Evolutionary conservation across 2,888 invertebrate genomes (phyloP), one percentile per base, ranked within the genome.

Genomic region (Tinea semifulvella): DNA sequence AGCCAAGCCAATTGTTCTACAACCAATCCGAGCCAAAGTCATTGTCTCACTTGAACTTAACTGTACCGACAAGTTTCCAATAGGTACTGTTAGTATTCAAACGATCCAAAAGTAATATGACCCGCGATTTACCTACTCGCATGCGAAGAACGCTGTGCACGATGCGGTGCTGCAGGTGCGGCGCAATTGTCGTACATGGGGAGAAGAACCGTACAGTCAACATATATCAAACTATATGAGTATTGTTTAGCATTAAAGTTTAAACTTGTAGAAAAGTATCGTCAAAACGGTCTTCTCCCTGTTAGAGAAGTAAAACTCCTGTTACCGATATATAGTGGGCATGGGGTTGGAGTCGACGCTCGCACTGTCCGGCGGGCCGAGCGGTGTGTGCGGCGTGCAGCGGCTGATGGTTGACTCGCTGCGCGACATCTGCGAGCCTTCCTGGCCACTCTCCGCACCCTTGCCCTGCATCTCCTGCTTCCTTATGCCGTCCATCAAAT

Each of bases 291-390:
- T 69, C 65, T 73, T 69, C 68, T 65, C 68, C 63, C 61, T 52
- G 49, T 52, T 46, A 35, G 52, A 48, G 54, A n/a, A 4, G 16
- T 36, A 36, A 7, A 36, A 18, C 17, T 36, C 63, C 63, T 65
- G 73, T 80, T 89, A 92, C 93, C 93, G 91, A 87, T 93, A 93
- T 77, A 93, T 92, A 57, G 92, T 92, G 56, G 89, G 89, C 76
- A 91, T 88, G 70, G 91, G 88, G 81, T 88, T 91, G 73, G 91
- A 91, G 82, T 92, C 91, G 71, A 92, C 91, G 84, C 91, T 90
- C 71, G 86, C 89, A 85, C 90, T 91, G 84, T 92, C 91, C 64
- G 80, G 74, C 47, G 68, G 69, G 46, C 76, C 76, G 52, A 79
- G 65, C 49, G 81, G 80, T 11, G 80, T 77, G 66, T 70, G 81